Evolutionary conservation across 2,113 vertebrate species (phyloP), one percentile per base, ranked within the genome.

Genomic region (Thymallus thymallus): DNA sequence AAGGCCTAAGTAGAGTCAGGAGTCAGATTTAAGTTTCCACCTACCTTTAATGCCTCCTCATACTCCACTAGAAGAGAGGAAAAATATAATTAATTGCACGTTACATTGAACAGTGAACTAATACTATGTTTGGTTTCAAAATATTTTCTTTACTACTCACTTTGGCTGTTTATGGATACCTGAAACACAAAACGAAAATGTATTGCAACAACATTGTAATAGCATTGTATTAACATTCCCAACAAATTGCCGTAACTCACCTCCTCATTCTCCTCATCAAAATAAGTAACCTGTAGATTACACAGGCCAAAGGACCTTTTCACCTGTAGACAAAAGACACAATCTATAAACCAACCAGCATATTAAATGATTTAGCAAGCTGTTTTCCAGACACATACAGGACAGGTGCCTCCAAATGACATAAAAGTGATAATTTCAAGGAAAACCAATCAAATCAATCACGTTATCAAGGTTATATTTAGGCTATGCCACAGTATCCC

Each of bases 251-350:
- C 1, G 20, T n/a, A 4, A 22, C n/a, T 88, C 75, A 93, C 92
- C 91, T 93, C 92, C 69, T 93, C 92, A 0, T 91, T 92, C 41
- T 93, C 92, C 76, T 93, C 92, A 4, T 93, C 92, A 5, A 89
- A 91, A 69, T 93, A 93, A 1, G 91, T 93, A 69, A 93, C 80
- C 73, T 93, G 92, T 4, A 93, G 88, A 71, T 84, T 91, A 81
- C 89, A 90, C 58, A 93, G 81, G 58, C 92, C 88, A 26, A 91
- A 93, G 0, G 92, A 91, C 18, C 91, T 89, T 67, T 92, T 93
- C 56, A 93, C 91, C 92, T 93, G 77, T 12, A 63, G 1, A 73
- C 20, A 23, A 32, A 67, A 16, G 2, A 64, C 9, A 45, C 4
- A 23, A 58, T 46, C 12, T 48, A 69, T 32, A 69, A 64, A 62